A percentile compares a stretch with the other conserved stretches of the same genome.
Evolutionary conservation across 2,113 vertebrate species (phyloP).

Genomic region (Sigmodon hispidus): DNA sequence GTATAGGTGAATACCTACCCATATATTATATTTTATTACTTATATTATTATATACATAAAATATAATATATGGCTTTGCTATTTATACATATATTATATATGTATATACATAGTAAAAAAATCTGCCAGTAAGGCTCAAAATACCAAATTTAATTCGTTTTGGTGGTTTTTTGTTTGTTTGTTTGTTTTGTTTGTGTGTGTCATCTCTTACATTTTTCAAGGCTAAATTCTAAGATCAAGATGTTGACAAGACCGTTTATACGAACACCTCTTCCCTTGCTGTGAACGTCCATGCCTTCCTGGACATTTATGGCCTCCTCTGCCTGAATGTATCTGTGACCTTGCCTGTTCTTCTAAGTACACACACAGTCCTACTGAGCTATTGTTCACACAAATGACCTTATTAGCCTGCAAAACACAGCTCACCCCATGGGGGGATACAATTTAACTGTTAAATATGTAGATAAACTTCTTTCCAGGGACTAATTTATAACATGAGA

Average conservation of each 20-base stretch:
- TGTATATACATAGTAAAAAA: too few relatives aligned
- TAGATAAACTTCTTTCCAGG: not conserved
- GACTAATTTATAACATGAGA: constrained; percentile 26
- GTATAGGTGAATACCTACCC: too few relatives aligned
- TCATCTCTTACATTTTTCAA: not conserved
- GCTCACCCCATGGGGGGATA: not conserved
- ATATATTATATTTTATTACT: too few relatives aligned
- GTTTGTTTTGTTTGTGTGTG: too few relatives aligned
- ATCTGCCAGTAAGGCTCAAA: not conserved
- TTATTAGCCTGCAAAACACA: not conserved
- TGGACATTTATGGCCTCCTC: not conserved
- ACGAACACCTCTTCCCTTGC: not conserved
- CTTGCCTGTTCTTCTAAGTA: not conserved
- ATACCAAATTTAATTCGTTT: not conserved
- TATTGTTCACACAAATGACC: not conserved
- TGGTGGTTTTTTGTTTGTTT: not conserved
- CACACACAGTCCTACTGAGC: not conserved
- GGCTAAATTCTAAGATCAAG: not conserved
- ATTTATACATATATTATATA: too few relatives aligned
- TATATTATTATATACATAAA: too few relatives aligned
- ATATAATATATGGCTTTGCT: too few relatives aligned
- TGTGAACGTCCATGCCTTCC: not conserved
- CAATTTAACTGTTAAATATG: not conserved
- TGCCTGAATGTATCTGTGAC: not conserved
- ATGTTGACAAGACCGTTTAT: not conserved